Percentiles rank a stretch among this genome's conserved stretches.
These are phyloP conservation scores for Bucorvus abyssinicus DNA, from an alignment of 2,797 vertebrate genomes.

Conservation along the genomic window DNA sequence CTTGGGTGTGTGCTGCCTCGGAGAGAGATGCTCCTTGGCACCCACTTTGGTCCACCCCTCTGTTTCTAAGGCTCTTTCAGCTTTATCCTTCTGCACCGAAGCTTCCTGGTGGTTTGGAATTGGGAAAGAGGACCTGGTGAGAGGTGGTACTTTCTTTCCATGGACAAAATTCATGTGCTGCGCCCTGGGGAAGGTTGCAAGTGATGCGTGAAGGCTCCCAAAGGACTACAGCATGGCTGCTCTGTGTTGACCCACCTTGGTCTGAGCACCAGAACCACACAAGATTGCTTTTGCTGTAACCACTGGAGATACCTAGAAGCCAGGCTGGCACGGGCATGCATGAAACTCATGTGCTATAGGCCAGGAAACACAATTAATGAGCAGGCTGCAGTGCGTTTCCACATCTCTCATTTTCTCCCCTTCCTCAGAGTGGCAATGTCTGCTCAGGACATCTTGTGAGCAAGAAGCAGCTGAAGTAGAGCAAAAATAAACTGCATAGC, in stretches of 20 bases:
- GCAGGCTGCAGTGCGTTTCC: neutral
- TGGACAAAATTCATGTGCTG: rapidly evolving
- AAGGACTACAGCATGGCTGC: neutral
- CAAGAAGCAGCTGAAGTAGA: conserved; percentile 18
- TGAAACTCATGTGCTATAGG: neutral
- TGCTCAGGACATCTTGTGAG: conserved; percentile 52
- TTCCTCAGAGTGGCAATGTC: conserved; percentile 54
- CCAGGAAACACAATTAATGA: neutral
- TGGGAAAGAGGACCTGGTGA: neutral
- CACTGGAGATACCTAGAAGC: neutral
- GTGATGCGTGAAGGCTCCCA: neutral
- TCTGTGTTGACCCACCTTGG: neutral
- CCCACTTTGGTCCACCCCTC: rapidly evolving
- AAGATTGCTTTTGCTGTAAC: neutral
- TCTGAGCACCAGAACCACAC: neutral
- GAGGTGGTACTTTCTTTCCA: neutral
- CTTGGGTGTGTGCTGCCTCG: neutral
- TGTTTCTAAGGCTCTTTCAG: neutral
- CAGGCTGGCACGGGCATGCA: neutral
- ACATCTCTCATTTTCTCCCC: conserved; percentile 29
- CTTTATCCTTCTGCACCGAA: rapidly evolving
- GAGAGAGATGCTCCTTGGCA: neutral
- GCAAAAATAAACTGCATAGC: conserved; percentile 49
- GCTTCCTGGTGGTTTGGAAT: rapidly evolving
- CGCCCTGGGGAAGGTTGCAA: neutral